These are phyloP conservation scores for Sparus aurata DNA, from an alignment of 2,797 vertebrate genomes.

Conservation along the genomic window DNA sequence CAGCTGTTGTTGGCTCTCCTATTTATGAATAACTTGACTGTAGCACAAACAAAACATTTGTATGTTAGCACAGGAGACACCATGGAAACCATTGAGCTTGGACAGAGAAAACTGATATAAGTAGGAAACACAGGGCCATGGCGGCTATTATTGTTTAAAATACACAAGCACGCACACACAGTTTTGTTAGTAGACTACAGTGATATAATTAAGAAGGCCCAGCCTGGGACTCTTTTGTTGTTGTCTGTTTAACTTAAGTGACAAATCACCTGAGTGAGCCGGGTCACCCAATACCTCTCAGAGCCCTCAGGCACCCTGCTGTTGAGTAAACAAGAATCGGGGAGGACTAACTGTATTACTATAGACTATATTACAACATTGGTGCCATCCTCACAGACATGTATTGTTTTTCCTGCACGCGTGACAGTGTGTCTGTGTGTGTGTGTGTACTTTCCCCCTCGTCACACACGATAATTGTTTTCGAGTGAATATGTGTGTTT, in stretches of 20 bases:
- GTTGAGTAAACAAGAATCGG: constrained; percentile 83
- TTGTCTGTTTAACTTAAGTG: constrained; percentile 84
- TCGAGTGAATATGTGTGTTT: constrained; percentile 78
- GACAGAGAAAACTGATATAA: constrained; percentile 52
- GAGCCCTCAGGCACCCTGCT: constrained; percentile 65
- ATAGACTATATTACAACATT: constrained; percentile 71
- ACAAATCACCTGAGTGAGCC: constrained; percentile 82
- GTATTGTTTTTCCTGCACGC: constrained; percentile 75
- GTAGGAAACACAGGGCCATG: constrained; percentile 26
- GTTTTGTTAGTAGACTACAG: constrained; percentile 65
- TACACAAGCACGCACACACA: constrained; percentile 38
- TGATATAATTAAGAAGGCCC: constrained; percentile 83
- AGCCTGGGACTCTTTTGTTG: constrained; percentile 74
- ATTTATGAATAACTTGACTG: constrained; percentile 71
- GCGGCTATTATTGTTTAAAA: constrained; percentile 61
- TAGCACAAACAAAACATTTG: constrained; percentile 58
- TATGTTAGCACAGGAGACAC: constrained; percentile 46
- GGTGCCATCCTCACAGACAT: constrained; percentile 69
- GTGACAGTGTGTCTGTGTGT: constrained; percentile 66
- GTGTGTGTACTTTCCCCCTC: constrained; percentile 45
- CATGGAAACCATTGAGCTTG: constrained; percentile 56
- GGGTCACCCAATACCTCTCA: constrained; percentile 80
- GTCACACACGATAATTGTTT: constrained; percentile 79
- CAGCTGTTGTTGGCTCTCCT: constrained; percentile 33
- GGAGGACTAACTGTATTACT: constrained; percentile 75